Percentiles rank a stretch among this genome's conserved stretches.
These are phyloP conservation scores for Scrobipalpa costella DNA, from an alignment of 2,888 invertebrate genomes.

Conservation along the genomic window DNA sequence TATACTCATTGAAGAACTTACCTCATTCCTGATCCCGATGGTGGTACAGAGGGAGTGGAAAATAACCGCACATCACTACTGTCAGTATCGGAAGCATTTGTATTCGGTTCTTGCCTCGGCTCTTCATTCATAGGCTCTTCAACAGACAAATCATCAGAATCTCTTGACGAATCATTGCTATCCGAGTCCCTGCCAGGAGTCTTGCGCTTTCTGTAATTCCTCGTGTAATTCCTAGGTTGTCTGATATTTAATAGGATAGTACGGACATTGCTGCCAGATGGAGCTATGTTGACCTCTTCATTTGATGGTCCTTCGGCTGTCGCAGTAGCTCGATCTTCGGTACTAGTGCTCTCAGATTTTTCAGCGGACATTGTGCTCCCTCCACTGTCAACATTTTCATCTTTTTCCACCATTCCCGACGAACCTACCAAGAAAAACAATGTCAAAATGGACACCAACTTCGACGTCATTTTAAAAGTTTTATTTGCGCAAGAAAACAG, in stretches of 20 bases:
- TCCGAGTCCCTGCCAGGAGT: conserved; percentile 67
- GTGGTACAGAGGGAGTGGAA: conserved; percentile 46
- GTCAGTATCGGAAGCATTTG: conserved; percentile 52
- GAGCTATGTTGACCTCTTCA: conserved; percentile 60
- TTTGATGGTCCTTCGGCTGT: conserved; percentile 58
- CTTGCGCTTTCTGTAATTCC: conserved; percentile 69
- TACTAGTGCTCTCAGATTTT: conserved; percentile 74
- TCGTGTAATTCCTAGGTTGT: conserved; percentile 51
- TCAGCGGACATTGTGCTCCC: conserved; percentile 71
- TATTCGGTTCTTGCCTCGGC: conserved; percentile 41
- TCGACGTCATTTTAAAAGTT: conserved; percentile 44
- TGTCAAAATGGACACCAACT: conserved; percentile 48
- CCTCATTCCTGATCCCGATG: conserved; percentile 49
- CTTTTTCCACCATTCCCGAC: conserved; percentile 48
- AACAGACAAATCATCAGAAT: conserved; percentile 67
- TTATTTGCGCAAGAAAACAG: conserved; percentile 28
- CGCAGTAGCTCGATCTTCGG: conserved; percentile 57
- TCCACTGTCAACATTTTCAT: conserved; percentile 71
- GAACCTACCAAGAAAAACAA: conserved; percentile 44
- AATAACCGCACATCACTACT: conserved; percentile 48
- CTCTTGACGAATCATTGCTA: conserved; percentile 62
- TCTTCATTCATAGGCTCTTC: conserved; percentile 46
- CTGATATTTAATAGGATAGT: conserved; percentile 63
- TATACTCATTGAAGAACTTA: conserved; percentile 42
- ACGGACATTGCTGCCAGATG: conserved; percentile 64